Percentiles rank a stretch among this genome's conserved stretches.
Conservation (phyloP, 2,888 invertebrate species). For the Amiota minor region DNA sequence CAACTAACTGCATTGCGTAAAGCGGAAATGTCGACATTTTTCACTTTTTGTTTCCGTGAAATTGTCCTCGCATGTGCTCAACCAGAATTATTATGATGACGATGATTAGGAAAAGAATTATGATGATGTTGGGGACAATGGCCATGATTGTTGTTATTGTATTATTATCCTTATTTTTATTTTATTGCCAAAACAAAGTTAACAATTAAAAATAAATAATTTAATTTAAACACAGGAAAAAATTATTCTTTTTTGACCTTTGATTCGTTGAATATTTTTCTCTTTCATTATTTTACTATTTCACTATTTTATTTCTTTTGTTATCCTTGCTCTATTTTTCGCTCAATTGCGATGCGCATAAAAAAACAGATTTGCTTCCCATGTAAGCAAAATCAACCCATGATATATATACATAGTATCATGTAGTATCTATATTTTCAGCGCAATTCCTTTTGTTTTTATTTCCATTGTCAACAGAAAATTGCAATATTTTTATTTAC, state of each 20-base stretch:
- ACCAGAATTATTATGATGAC: slow-evolving; percentile 1
- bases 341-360: slow-evolving; percentile 10
- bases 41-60: slow-evolving; percentile 15
- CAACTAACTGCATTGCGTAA: not conserved
- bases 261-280: not conserved
- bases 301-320: not conserved
- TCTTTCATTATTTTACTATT: not conserved
- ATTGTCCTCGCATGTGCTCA: not conserved
- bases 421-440: too few relatives aligned
- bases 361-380: not conserved
- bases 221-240: not conserved
- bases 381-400: not conserved
- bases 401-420: too few relatives aligned
- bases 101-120: not conserved
- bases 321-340: not conserved
- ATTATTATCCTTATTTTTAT: not conserved
- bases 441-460: too few relatives aligned
- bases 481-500: slow-evolving; percentile 17
- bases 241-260: too few relatives aligned
- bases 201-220: not conserved
- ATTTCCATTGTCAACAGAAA: too few relatives aligned
- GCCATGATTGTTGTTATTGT: not conserved
- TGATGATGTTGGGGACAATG: not conserved
- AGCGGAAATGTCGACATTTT: slow-evolving; percentile 40
- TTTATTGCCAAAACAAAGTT: not conserved